Evolutionary conservation across 2,888 invertebrate genomes (phyloP), one percentile per base, ranked within the genome.

Genomic region (Seira musarum): DNA sequence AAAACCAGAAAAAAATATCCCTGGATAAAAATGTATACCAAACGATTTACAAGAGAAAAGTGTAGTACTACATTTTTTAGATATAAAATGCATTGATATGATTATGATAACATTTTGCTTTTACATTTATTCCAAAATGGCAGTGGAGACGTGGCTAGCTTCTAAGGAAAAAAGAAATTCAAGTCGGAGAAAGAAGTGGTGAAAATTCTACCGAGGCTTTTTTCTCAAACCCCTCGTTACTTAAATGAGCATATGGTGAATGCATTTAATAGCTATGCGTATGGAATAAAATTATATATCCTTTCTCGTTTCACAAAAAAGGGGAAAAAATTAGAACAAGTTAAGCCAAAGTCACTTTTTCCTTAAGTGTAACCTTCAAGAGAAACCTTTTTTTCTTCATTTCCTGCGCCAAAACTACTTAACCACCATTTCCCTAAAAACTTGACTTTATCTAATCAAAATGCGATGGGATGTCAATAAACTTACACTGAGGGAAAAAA

Each of bases 361-460:
- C 30, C 63, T 35, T 35, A 63, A 63, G 61, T 46, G 61, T 30
- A 24, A 61, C 21, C 61, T 61, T 19, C 24, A 35, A 30, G 30
- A 30, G 30, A 30, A 30, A 30, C 2, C 68, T 15, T 53, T 68
- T 35, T 19, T 53, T 8, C 68, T 21, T 24, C 60, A 13, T 30
- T 30, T 30, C 30, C 30, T 30, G 30, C 30, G 30, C 30, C 30
- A 30, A 30, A 30, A 30, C 30, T 30, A 30, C 30, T 30, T 30
- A 30, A 30, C 30, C 30, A 30, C 35, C 57, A 40, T 67, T 40
- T 40, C 19, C 65, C 13, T 22, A 15, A 24, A 15, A 24, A 30
- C 53, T 30, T 49, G 64, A 71, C 67, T 73, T 79, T 53, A 79
- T 79, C 79, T 79, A 69, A 79, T 79, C 72, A 79, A 25, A 73